Conservation (phyloP, 1,140 invertebrate species). For the Penaeus vannamei region DNA sequence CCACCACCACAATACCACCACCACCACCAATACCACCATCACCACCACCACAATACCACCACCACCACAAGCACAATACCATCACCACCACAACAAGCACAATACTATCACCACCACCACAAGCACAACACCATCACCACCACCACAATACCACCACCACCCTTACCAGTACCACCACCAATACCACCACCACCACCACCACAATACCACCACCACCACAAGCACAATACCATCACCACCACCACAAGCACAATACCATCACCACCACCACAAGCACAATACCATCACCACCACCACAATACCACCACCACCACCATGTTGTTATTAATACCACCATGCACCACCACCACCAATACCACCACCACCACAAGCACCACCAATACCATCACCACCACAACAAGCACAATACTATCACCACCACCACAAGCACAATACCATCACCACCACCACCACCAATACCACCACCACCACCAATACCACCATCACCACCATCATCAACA, state of each 20-base stretch:
- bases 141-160: not conserved
- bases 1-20: not conserved
- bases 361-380: not conserved
- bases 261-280: too few relatives aligned
- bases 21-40: too few relatives aligned
- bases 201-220: not conserved
- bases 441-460: not conserved
- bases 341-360: not conserved
- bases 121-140: not conserved
- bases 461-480: not conserved
- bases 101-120: too few relatives aligned
- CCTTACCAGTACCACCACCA: not conserved
- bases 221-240: not conserved
- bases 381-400: too few relatives aligned
- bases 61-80: not conserved
- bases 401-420: too few relatives aligned
- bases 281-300: not conserved
- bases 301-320: not conserved
- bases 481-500: not conserved
- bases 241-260: not conserved
- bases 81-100: too few relatives aligned
- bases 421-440: not conserved
- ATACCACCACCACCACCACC: not conserved
- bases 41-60: not conserved
- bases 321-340: not conserved